Evolutionary conservation across 37 sponge, comb jelly and placozoan species (phyloP), one percentile per base, ranked within the genome.

Genomic region (Haliclona indistincta): DNA sequence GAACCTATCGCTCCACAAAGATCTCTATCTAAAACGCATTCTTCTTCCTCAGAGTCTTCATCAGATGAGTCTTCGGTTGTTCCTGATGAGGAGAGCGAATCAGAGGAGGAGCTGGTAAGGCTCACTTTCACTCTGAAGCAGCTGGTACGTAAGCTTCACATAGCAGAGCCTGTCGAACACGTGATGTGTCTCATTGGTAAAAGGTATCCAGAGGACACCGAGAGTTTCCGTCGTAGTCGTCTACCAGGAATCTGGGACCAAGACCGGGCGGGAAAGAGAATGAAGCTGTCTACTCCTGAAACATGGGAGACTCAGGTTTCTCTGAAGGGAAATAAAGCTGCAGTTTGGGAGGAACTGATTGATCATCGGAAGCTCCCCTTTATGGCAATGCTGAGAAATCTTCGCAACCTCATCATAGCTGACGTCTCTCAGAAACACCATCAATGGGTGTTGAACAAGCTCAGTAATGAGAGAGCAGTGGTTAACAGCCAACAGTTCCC

Each of bases 241-340:
- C 89, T 99, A 28, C 84, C 86, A 10, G 99, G 99, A 25, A 87
- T 78, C 44, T 99, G 94, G 94, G 94, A 99, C 75, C 85, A 99
- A 56, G 89, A 89, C 26, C 54, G 75, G 43, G 99, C 99, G 1
- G 94, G 94, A 4, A 99, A 95, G 83, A 82, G 99, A 63, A 99
- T 99, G 99, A 93, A 95, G 73, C 84, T 99, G 10, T 75, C 94
- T 19, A 86, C 81, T 25, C 99, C 99, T 0, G 96, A 99, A 45
- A 99, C 99, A 0, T 99, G 99, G 99, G 99, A 99, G 65, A 99
- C 99, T 0, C 96, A 95, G 64, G 84, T 99, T 15, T 95, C 99
- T 7, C 38, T 61, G 32, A 83, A 88, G 43, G 99, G 99, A 23
- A 99, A 99, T 85, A 93, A 95, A 53, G 89, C 94, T 15, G 56